Percentiles rank a stretch among this genome's conserved stretches.
Evolutionary conservation across 2,797 vertebrate genomes (phyloP).

Genomic region (Oophaga sylvatica): DNA sequence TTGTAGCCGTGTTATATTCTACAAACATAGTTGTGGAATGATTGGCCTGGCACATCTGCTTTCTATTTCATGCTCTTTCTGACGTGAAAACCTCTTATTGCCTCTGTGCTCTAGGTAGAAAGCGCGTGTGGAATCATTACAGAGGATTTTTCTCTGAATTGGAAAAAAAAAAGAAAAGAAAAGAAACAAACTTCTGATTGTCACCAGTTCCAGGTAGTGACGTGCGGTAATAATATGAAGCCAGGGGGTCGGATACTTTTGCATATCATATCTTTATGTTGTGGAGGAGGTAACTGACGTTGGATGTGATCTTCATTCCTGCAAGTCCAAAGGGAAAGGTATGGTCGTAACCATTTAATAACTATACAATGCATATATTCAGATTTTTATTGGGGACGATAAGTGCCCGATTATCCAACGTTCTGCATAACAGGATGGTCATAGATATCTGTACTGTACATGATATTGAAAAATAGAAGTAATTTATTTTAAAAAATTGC

Average conservation of each 20-base stretch:
- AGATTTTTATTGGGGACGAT: neutral
- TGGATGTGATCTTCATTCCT: neutral
- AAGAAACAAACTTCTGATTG: slow-evolving; percentile 70
- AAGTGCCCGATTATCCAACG: neutral
- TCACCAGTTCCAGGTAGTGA: slow-evolving; percentile 82
- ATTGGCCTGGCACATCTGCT: slow-evolving; percentile 87
- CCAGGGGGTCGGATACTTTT: neutral
- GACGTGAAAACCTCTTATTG: slow-evolving; percentile 88
- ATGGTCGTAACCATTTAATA: neutral
- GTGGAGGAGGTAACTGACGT: neutral
- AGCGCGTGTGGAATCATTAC: slow-evolving; percentile 83
- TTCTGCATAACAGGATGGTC: neutral
- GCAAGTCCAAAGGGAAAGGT: neutral
- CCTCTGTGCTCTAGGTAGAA: slow-evolving; percentile 89
- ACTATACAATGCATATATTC: no score
- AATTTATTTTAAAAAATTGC: neutral
- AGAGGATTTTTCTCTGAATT: slow-evolving; percentile 88
- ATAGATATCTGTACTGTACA: neutral
- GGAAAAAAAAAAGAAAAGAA: slow-evolving; percentile 66
- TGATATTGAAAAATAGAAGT: neutral
- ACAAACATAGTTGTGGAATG: slow-evolving; percentile 70
- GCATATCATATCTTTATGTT: neutral
- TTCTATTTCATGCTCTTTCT: slow-evolving; percentile 85
- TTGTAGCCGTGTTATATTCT: slow-evolving; percentile 79
- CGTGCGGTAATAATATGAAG: neutral